Evolutionary conservation across 2,888 invertebrate genomes (phyloP), one percentile per base, ranked within the genome.

Genomic region (Nomada lathburiana): DNA sequence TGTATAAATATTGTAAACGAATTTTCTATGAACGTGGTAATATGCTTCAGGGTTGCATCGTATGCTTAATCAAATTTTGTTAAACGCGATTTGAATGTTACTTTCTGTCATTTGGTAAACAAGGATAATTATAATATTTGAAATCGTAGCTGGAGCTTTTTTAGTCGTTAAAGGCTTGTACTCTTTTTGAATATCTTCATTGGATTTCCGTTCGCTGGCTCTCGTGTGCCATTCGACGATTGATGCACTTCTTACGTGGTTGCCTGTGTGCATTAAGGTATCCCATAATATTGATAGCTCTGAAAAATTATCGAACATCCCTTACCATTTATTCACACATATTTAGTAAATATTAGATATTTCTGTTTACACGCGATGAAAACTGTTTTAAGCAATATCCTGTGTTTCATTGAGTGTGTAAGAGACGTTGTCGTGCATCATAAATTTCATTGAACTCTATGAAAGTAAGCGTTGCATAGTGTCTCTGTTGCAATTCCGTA

Each of bases 151-250:
- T 60, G 11, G 9, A 26, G 10, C 13, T 62, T 26, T 53, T 7
- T 26, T 26, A 20, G 1, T n/a, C 62, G 26, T 20, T 59, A 42
- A 52, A 52, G 11, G 52, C 44, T 72, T 65, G 55, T 50, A 57
- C 47, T 16, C 60, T 82, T 77, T 26, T 64, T 82, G 47, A 60
- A 62, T 52, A 76, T 52, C 13, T 69, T 68, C 57, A 67, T n/a
- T 50, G 74, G 82, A 87, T 86, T 86, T 86, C 86, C 86, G 86
- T 87, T 86, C 86, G 75, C 82, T 86, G 65, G 63, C 76, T 80
- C 76, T 77, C 82, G 82, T 79, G 85, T 86, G 79, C 76, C 79
- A 82, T 86, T 86, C 85, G 75, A 69, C 74, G 78, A 81, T 79
- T 59, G 73, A 55, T 79, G 76, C 76, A 71, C 79, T 79, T 87